A percentile compares a stretch with the other conserved stretches of the same genome.
phyloP scores from a whole-genome alignment of 2,113 vertebrate genomes.

The Antigone vipio region DNA sequence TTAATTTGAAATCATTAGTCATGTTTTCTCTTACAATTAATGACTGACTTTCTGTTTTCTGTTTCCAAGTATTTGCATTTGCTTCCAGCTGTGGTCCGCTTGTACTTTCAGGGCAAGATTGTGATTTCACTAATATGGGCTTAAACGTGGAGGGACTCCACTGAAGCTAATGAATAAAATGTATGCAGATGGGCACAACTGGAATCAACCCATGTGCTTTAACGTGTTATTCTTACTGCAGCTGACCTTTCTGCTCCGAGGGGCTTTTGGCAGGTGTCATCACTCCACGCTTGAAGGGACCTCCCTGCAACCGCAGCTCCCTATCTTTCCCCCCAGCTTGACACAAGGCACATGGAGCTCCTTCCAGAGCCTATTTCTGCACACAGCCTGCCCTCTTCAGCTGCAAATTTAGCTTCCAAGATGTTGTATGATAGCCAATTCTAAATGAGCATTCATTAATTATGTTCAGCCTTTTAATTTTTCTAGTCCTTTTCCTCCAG shows the following conservation, averaged over 20 bases:
- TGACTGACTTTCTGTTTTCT: background rate
- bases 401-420: slow-evolving; percentile 19
- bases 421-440: background rate
- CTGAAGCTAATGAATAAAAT: background rate
- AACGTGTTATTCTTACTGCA: background rate
- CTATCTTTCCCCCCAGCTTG: background rate
- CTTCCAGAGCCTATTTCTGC: background rate
- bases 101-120: background rate
- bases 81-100: background rate
- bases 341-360: background rate
- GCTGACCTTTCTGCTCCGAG: background rate
- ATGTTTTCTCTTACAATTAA: slow-evolving; percentile 28
- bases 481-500: slow-evolving; percentile 9
- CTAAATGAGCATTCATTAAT: slow-evolving; percentile 45
- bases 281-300: background rate
- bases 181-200: background rate
- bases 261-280: background rate
- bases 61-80: slow-evolving; percentile 1
- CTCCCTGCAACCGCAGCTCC: background rate
- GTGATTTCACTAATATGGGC: background rate
- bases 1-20: slow-evolving; percentile 66
- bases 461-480: slow-evolving; percentile 39
- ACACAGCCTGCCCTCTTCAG: background rate
- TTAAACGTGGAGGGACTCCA: background rate
- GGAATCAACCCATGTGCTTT: background rate